Evolutionary conservation across 2,888 invertebrate species (phyloP).

Genomic region (Scaptomyza flava): DNA sequence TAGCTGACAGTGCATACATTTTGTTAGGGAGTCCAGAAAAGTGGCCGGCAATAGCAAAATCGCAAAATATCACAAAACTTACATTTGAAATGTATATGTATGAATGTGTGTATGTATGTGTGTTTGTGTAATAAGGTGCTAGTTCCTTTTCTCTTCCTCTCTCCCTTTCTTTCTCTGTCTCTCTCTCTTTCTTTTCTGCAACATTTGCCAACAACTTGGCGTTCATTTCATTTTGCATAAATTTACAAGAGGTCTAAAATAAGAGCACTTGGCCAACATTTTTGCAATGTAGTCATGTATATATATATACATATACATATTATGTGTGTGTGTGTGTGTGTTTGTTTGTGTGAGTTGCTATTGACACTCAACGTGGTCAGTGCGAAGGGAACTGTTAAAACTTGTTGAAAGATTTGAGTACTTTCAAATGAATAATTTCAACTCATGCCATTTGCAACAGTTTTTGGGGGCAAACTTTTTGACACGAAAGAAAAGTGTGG

Average conservation of each 20-base stretch:
- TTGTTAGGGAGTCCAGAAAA: conserved; percentile 21
- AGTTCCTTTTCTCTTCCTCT: not conserved
- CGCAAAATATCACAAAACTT: conserved; percentile 33
- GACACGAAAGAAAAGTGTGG: not conserved
- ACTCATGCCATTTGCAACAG: conserved; percentile 26
- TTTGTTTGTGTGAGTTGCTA: conserved; percentile 28
- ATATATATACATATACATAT: conserved; percentile 32
- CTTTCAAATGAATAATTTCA: conserved; percentile 53
- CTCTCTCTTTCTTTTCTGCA: not conserved
- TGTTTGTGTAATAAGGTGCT: not conserved
- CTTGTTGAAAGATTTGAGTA: conserved; percentile 39
- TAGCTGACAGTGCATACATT: conserved; percentile 55
- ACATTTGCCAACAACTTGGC: conserved; percentile 29
- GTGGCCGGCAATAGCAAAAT: conserved; percentile 24
- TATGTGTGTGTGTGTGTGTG: conserved; percentile 4
- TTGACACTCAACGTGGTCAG: conserved; percentile 42
- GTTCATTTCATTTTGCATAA: conserved; percentile 57
- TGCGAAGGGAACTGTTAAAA: conserved; percentile 27
- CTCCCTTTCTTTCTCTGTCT: not conserved
- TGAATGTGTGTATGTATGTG: conserved; percentile 11
- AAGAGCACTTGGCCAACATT: conserved; percentile 48
- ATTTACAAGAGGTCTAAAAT: conserved; percentile 45
- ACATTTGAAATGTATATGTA: conserved; percentile 6
- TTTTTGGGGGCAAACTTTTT: conserved; percentile 21
- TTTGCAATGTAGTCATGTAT: conserved; percentile 55